These are phyloP conservation scores for Prionace glauca DNA, from an alignment of 2,797 vertebrate species.

Conservation along the genomic window DNA sequence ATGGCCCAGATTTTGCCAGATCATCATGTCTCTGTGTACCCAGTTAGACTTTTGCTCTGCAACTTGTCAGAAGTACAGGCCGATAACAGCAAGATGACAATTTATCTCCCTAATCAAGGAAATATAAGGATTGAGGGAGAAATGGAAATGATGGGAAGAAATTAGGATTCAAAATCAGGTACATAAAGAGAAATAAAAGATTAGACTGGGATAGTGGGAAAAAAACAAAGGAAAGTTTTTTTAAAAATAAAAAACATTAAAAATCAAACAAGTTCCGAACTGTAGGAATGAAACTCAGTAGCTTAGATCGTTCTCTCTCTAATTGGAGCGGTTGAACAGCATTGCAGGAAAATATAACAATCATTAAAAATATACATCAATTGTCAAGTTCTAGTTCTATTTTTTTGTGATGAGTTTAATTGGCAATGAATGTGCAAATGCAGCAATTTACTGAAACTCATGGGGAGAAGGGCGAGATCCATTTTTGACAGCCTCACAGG, in stretches of 20 bases:
- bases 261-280: background rate
- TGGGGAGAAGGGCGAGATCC: background rate
- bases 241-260: background rate
- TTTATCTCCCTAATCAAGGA: background rate
- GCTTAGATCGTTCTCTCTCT: background rate
- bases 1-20: background rate
- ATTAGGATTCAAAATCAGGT: background rate
- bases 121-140: background rate
- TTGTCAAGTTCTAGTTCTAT: background rate
- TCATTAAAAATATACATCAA: background rate
- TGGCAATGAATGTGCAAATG: background rate
- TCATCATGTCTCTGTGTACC: background rate
- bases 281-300: background rate
- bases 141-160: background rate
- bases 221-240: background rate
- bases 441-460: background rate
- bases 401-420: background rate
- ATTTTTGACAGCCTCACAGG: background rate
- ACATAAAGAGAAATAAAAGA: background rate
- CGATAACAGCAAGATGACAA: background rate
- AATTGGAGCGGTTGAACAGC: background rate
- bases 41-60: background rate
- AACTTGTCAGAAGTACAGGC: background rate
- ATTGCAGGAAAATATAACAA: background rate
- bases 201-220: background rate